Base-by-base conservation (phyloP, 2,888 invertebrate species). In the Torymus tubicola region DNA sequence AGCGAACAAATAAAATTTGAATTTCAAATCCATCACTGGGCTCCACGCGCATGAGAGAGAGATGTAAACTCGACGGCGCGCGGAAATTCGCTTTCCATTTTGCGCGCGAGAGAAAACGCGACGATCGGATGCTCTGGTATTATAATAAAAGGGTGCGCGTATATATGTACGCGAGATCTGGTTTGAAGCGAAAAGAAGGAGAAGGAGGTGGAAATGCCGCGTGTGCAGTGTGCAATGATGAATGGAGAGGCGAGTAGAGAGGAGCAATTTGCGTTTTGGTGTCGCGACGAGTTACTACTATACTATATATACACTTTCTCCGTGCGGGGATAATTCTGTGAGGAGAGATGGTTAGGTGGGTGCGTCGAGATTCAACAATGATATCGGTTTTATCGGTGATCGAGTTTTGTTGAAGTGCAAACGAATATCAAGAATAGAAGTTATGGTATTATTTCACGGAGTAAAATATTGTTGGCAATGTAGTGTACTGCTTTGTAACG, bases 211-310 rank as follows among this genome's bases (percentile, higher is more conserved):
- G 8, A 42, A 8, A 8, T 8, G 42, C 5, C 42, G 42, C 42
- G 5, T 8, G 42, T 8, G 42, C 42, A 8, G 42, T 18, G 13
- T 24, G n/a, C 31, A 42, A 63, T 58, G 70, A 70, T 24, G 57
- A 14, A 13, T 50, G 74, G 64, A 58, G 69, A 58, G 69, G n/a
- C 10, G 53, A 12, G n/a, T 82, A 82, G 85, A 86, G 83, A 83
- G 81, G 63, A 67, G 79, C 80, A 84, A 85, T 85, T 84, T 85
- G 76, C 82, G 16, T 84, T 85, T 84, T 84, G 83, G 81, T 82
- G 85, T 83, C 84, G 83, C 78, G 31, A 13, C 18, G 55, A 16
- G 53, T 68, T 10, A 50, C 14, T 24, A 24, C 16, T 50, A 42
- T 42, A 42, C 31, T 14, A 21, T n/a, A 21, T n/a, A n/a, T 42